Conservation (phyloP, 2,888 invertebrate genomes). For the Trichopoda pennipes region DNA sequence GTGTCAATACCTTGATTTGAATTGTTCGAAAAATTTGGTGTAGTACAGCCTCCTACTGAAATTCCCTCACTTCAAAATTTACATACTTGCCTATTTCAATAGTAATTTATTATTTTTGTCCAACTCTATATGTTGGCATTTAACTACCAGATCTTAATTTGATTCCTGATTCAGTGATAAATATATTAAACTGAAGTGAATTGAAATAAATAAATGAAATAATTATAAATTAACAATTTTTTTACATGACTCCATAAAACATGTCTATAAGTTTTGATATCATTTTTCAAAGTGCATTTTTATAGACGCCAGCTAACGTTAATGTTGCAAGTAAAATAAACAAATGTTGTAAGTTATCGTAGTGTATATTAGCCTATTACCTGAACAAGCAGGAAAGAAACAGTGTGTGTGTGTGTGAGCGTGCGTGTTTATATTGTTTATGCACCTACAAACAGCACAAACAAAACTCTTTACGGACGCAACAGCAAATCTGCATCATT, state of each 20-base stretch:
- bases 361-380: neutral
- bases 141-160: slow-evolving; percentile 45
- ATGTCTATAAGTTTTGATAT: slow-evolving; percentile 65
- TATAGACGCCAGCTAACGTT: slow-evolving; percentile 57
- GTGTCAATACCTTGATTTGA: too few relatives aligned
- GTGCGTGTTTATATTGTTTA: slow-evolving; percentile 4
- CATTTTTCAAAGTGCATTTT: slow-evolving; percentile 58
- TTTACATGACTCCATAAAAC: slow-evolving; percentile 66
- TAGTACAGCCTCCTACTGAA: too few relatives aligned
- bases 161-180: slow-evolving; percentile 38
- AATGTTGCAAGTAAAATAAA: slow-evolving; percentile 48
- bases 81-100: neutral
- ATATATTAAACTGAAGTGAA: slow-evolving; percentile 36
- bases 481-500: slow-evolving; percentile 38
- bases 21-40: too few relatives aligned
- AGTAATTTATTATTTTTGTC: neutral
- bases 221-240: slow-evolving; percentile 64
- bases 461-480: neutral
- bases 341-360: slow-evolving; percentile 20
- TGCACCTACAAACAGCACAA: slow-evolving; percentile 38
- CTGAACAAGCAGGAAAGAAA: neutral
- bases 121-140: slow-evolving; percentile 11
- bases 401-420: neutral
- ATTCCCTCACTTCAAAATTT: too few relatives aligned
- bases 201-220: slow-evolving; percentile 42